These are phyloP conservation scores for Hymenochirus boettgeri DNA, from an alignment of 2,113 vertebrate genomes.

Conservation along the genomic window DNA sequence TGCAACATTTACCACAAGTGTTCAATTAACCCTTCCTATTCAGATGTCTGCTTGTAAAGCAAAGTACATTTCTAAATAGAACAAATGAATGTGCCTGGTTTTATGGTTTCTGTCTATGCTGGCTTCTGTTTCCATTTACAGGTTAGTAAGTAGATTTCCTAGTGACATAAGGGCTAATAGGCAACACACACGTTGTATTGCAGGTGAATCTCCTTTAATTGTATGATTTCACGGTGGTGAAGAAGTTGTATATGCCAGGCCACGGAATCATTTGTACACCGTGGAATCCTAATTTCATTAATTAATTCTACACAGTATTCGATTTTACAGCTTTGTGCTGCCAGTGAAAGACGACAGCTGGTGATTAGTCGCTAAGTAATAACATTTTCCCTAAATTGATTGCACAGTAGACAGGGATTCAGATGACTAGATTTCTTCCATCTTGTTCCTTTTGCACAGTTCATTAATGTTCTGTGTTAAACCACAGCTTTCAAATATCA, in stretches of 20 bases:
- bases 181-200: slow-evolving; percentile 17
- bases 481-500: slow-evolving; percentile 14
- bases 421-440: slow-evolving; percentile 27
- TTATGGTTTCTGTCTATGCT: neutral
- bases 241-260: slow-evolving; percentile 29
- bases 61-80: too few relatives aligned
- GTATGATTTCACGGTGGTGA: slow-evolving; percentile 7
- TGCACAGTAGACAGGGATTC: slow-evolving; percentile 34
- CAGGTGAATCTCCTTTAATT: slow-evolving; percentile 17
- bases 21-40: too few relatives aligned
- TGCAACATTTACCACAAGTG: too few relatives aligned
- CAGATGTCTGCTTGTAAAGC: too few relatives aligned
- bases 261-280: slow-evolving; percentile 19
- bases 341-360: slow-evolving; percentile 36
- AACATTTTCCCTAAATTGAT: slow-evolving; percentile 39
- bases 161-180: neutral
- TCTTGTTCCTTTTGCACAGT: slow-evolving; percentile 35
- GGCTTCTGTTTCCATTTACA: neutral
- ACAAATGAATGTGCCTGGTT: too few relatives aligned
- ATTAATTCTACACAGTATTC: slow-evolving; percentile 43
- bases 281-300: slow-evolving; percentile 38
- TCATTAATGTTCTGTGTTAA: slow-evolving; percentile 36
- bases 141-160: neutral
- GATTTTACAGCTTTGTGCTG: slow-evolving; percentile 36
- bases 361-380: slow-evolving; percentile 43